phyloP scores from a whole-genome alignment of 92 coral and sea anemone genomes.

The Siderastrea radians region DNA sequence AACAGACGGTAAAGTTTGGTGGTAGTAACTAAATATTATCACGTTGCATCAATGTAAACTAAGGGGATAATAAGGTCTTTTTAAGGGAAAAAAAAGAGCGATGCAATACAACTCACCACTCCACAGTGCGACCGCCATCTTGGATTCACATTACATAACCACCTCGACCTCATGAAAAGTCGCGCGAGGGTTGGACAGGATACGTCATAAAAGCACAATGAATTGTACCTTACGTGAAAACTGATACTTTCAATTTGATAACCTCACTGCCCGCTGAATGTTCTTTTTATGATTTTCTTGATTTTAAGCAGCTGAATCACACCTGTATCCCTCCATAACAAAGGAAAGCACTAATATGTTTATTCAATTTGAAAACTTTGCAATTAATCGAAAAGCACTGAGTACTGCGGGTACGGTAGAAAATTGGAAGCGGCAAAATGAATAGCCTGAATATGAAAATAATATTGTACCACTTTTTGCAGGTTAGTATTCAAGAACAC shows the following conservation, averaged over 20 bases:
- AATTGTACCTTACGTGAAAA: not conserved
- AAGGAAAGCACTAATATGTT: conserved; percentile 33
- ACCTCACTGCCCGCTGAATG: conserved; percentile 5
- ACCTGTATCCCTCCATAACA: not conserved
- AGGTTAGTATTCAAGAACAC: conserved; percentile 11
- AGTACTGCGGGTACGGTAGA: not conserved
- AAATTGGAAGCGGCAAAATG: not conserved
- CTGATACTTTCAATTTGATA: not conserved
- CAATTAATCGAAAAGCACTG: not conserved
- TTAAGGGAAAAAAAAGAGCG: not conserved
- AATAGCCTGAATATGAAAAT: not conserved
- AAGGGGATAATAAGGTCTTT: not conserved
- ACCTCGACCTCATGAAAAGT: conserved; percentile 31
- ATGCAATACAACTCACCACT: conserved; percentile 58
- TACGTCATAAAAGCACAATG: conserved; percentile 3
- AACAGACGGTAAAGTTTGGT: not conserved
- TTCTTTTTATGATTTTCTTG: not conserved
- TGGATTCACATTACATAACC: conserved; percentile 53
- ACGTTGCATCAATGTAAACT: not conserved
- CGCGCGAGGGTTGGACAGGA: not conserved
- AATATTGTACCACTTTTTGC: conserved; percentile 12
- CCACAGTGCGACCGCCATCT: conserved; percentile 90
- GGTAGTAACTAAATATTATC: not conserved
- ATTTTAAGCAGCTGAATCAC: conserved; percentile 26
- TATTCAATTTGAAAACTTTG: conserved; percentile 13